phyloP scores from a whole-genome alignment of 2,113 vertebrate genomes.

The Machaerirhynchus nigripectus region DNA sequence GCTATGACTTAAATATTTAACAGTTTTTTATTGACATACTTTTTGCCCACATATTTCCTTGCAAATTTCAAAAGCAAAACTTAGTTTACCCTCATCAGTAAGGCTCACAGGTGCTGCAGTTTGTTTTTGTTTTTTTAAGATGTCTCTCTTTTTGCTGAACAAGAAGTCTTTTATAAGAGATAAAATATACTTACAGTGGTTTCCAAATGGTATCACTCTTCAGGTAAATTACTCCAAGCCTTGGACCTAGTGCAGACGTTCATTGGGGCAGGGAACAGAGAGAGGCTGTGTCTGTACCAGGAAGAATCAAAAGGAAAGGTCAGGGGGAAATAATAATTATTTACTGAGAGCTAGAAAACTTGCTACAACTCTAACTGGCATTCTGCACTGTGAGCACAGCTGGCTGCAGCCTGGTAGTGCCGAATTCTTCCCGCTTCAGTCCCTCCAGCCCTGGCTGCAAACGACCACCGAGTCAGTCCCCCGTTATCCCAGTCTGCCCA shows the following conservation, averaged over 20 bases:
- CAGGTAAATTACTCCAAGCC: constrained; percentile 82
- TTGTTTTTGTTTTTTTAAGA: constrained; percentile 43
- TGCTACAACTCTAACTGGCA: neutral
- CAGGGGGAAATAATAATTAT: constrained; percentile 35
- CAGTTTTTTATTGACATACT: constrained; percentile 49
- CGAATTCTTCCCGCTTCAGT: neutral
- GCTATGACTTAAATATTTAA: constrained; percentile 57
- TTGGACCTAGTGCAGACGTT: constrained; percentile 82
- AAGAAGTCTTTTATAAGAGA: constrained; percentile 50
- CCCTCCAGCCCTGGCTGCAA: neutral
- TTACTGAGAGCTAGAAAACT: constrained; percentile 5
- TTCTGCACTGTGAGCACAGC: neutral
- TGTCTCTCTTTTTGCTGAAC: neutral
- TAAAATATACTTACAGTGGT: constrained; percentile 79
- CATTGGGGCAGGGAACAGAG: constrained; percentile 80
- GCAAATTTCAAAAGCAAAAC: constrained; percentile 47
- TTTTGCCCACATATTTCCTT: constrained; percentile 37
- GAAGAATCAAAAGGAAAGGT: constrained; percentile 62
- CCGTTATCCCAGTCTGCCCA: neutral
- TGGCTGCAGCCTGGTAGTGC: neutral
- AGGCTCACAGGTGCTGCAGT: constrained; percentile 42
- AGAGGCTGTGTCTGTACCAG: constrained; percentile 73
- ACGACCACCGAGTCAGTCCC: neutral
- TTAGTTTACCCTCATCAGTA: neutral
- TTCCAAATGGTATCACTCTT: constrained; percentile 81